Evolutionary conservation across 2,797 vertebrate genomes (phyloP).

Genomic region (Halcyon smyrnensis): DNA sequence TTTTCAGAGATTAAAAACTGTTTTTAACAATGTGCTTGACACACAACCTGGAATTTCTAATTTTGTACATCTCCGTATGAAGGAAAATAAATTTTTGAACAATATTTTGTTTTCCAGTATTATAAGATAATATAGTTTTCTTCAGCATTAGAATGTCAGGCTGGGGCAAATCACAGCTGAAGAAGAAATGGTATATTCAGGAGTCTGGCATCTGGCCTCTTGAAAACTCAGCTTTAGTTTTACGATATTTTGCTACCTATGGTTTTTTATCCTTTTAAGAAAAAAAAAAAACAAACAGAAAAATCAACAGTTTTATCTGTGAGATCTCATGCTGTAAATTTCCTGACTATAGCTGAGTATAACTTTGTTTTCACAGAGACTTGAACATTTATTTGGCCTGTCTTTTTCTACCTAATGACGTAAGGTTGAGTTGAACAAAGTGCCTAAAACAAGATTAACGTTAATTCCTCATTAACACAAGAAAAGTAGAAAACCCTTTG

Average conservation of each 20-base stretch:
- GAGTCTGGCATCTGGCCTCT: not conserved
- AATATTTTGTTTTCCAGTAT: not conserved
- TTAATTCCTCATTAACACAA: not conserved
- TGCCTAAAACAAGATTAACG: not conserved
- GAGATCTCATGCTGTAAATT: not conserved
- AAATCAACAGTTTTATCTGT: not conserved
- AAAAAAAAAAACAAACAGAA: fast-evolving
- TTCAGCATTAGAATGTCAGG: not conserved
- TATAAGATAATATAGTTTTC: not conserved
- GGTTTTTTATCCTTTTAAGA: not conserved
- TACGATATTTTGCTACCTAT: not conserved
- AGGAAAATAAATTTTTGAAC: not conserved
- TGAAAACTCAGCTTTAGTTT: not conserved
- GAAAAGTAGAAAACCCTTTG: not conserved
- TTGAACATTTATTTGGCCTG: not conserved
- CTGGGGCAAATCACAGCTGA: not conserved
- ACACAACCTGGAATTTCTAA: not conserved
- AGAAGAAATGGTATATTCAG: not conserved
- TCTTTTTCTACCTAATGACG: not conserved
- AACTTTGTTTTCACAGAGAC: not conserved
- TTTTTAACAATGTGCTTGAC: not conserved
- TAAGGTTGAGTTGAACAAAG: not conserved
- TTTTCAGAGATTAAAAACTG: not conserved
- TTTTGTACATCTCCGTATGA: not conserved
- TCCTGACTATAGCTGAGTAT: not conserved